A percentile compares a stretch with the other conserved stretches of the same genome.
These are phyloP conservation scores for Lytechinus pictus DNA, from an alignment of 35 echinoderm and acorn worm genomes.

Conservation along the genomic window DNA sequence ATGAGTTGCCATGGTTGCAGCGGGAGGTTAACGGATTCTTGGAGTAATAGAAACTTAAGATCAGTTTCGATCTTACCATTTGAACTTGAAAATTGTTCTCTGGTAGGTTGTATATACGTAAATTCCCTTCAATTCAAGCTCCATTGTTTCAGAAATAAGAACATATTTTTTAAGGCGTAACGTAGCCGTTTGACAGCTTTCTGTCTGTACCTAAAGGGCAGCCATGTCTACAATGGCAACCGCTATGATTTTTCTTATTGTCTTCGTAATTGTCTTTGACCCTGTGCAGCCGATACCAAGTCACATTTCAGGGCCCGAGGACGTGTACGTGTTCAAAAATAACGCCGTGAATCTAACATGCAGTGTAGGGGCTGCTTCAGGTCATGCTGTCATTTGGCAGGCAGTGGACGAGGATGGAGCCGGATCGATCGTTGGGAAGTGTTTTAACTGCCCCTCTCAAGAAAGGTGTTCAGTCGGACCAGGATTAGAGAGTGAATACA, in stretches of 20 bases:
- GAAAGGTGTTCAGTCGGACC: not conserved
- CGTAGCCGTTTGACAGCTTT: too few relatives aligned
- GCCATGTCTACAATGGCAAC: not conserved
- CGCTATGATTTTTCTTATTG: not conserved
- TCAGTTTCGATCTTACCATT: too few relatives aligned
- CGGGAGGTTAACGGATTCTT: too few relatives aligned
- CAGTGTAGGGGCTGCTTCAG: not conserved
- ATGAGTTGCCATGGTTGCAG: too few relatives aligned
- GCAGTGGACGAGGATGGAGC: not conserved
- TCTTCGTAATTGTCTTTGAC: not conserved
- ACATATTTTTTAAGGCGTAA: too few relatives aligned
- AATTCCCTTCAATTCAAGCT: not conserved
- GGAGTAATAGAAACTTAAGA: too few relatives aligned
- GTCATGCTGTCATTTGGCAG: not conserved
- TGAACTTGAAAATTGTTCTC: too few relatives aligned
- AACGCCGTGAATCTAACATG: not conserved
- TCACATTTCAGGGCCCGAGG: not conserved
- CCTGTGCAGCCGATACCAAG: not conserved
- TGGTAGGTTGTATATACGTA: not conserved
- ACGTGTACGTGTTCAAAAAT: not conserved
- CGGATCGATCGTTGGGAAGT: not conserved
- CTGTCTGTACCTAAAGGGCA: not conserved
- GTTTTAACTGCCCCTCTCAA: not conserved
- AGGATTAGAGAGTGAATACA: not conserved
- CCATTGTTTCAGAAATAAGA: not conserved